Evolutionary conservation across 1,140 invertebrate genomes (phyloP), one percentile per base, ranked within the genome.

Genomic region (Diplogasteroides magnus): DNA sequence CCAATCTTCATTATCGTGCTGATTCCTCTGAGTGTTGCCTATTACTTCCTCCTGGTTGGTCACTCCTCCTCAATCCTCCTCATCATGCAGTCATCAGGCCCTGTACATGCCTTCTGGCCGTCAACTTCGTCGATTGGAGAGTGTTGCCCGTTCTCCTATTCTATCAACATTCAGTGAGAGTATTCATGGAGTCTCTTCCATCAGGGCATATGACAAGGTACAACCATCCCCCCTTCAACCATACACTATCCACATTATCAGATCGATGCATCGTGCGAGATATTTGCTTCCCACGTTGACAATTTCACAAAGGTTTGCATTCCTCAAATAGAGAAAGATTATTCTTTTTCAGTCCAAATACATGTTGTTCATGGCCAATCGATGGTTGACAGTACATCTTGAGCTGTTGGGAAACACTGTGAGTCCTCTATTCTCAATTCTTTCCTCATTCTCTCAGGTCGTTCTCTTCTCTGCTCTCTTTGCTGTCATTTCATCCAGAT

Each of bases 121-220:
- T 58, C 86, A 87, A 67, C 72, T 86, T 31, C 84, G 84, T 64
- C 72, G 86, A 19, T 77, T 87, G 1, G 84, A 86, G 60, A 85
- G 85, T 3, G 83, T 80, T 0, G 79, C 83, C 0, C 68, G 83
- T 2, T 86, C 85, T 27, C 86, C 83, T 0, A 83, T 87, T 29
- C 85, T 84, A 61, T 83, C 80, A 31, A 83, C 85, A 73, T 87
- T 87, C 72, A 84, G 80, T 56, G 86, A 86, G 69, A 83, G 85
- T 1, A 73, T 86, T 25, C 48, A 78, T 25, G 86, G 86, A 0
- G 74, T 79, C 0, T 76, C 76, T 3, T 81, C 79, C 1, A 85
- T 86, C n/a, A 69, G 85, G 29, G 86, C 85, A 0, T 86, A 80
- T 67, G 74, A 76, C 29, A 68, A 68, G 67, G 67, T 62, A 55